phyloP scores from a whole-genome alignment of 2,888 invertebrate species.

The Drosophila prolongata region DNA sequence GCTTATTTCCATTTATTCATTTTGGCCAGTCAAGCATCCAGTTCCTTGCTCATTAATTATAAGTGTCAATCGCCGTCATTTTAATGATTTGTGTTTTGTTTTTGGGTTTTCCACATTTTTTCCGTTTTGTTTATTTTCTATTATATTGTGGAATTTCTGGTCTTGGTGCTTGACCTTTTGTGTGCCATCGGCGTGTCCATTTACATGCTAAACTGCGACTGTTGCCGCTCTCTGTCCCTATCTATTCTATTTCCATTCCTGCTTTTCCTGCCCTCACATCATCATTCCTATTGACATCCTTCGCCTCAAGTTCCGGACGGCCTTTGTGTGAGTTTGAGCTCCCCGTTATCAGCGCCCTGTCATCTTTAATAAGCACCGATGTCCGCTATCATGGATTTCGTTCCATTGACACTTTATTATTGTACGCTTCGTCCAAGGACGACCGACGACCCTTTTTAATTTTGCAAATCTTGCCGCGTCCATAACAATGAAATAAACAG shows the following conservation, averaged over 20 bases:
- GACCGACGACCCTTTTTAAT: slow-evolving; percentile 79
- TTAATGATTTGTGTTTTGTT: slow-evolving; percentile 79
- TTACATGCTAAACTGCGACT: slow-evolving; percentile 72
- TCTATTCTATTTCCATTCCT: slow-evolving; percentile 34
- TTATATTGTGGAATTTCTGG: slow-evolving; percentile 24
- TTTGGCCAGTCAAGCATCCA: slow-evolving; percentile 62
- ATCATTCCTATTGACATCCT: slow-evolving; percentile 25
- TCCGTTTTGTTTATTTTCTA: slow-evolving; percentile 16
- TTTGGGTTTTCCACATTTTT: slow-evolving; percentile 36
- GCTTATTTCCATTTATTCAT: slow-evolving; percentile 52
- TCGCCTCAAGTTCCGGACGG: slow-evolving; percentile 43
- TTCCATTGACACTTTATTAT: slow-evolving; percentile 79
- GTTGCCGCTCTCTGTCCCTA: slow-evolving; percentile 11
- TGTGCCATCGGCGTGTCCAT: slow-evolving; percentile 67
- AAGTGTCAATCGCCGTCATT: slow-evolving; percentile 76
- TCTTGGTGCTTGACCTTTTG: slow-evolving; percentile 55
- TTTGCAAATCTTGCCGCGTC: slow-evolving; percentile 67
- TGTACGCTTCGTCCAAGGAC: slow-evolving; percentile 50
- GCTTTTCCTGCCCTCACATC: background rate
- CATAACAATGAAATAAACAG: slow-evolving; percentile 74
- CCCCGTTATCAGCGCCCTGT: slow-evolving; percentile 67
- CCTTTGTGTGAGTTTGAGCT: slow-evolving; percentile 44
- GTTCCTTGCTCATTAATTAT: slow-evolving; percentile 72
- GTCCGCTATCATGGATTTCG: slow-evolving; percentile 74
- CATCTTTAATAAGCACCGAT: slow-evolving; percentile 80